Percentiles rank a stretch among this genome's conserved stretches.
Conservation (phyloP, 1,140 invertebrate species). For the Lerema accius region DNA sequence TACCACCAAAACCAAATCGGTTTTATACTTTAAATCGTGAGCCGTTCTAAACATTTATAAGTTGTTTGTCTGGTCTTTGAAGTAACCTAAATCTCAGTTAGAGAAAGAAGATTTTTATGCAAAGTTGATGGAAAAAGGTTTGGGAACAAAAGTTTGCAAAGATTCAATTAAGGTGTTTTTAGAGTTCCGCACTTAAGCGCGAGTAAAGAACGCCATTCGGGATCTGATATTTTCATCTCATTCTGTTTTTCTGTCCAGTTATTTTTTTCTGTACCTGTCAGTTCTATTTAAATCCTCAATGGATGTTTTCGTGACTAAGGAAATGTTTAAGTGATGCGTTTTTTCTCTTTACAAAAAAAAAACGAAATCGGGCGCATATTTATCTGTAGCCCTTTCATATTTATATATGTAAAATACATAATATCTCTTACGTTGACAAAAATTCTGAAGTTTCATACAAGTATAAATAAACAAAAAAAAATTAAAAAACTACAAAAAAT, state of each 20-base stretch:
- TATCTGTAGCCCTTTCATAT: too few species aligned
- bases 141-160: background rate
- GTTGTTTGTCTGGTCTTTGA: background rate
- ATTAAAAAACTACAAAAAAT: too few species aligned
- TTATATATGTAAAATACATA: too few species aligned
- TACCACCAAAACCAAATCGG: background rate
- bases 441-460: too few species aligned
- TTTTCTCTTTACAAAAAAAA: too few species aligned
- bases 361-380: too few species aligned
- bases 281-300: background rate
- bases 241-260: background rate
- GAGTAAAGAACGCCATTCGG: background rate
- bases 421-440: too few species aligned
- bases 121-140: slow-evolving; percentile 5
- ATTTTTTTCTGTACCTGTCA: background rate
- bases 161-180: slow-evolving; percentile 6
- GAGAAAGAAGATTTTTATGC: slow-evolving; percentile 1
- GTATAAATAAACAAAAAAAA: too few species aligned
- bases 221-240: background rate
- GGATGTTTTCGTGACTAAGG: too few species aligned
- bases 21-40: background rate
- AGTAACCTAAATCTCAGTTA: background rate
- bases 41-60: too few species aligned
- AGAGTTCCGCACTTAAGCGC: background rate
- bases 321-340: too few species aligned